Conservation (phyloP, 2,113 vertebrate species). For the Spheniscus mendiculus region DNA sequence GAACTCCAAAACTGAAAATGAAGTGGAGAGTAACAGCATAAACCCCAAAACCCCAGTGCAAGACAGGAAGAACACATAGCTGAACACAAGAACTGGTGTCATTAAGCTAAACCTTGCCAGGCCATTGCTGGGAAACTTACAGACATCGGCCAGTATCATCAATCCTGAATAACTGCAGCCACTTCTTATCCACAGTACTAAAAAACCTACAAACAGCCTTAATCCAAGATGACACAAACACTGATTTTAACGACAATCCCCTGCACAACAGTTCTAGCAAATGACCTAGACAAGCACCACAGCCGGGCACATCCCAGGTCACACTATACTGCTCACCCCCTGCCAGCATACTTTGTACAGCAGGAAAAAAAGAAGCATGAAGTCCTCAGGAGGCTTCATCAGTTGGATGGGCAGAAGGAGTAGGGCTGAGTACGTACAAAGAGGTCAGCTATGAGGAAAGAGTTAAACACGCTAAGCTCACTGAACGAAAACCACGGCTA, state of each 20-base stretch:
- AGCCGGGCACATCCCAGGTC: neutral
- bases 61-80: neutral
- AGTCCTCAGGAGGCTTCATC: neutral
- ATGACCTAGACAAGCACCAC: neutral
- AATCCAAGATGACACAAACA: too few relatives aligned
- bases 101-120: neutral
- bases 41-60: neutral
- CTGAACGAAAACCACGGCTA: neutral
- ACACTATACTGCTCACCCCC: neutral
- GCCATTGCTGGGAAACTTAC: neutral
- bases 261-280: neutral
- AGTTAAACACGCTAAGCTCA: neutral
- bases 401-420: neutral
- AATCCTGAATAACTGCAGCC: neutral
- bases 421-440: neutral
- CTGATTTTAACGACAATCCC: neutral
- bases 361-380: neutral
- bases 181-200: fast-evolving
- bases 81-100: neutral
- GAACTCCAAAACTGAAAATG: neutral
- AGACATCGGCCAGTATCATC: neutral
- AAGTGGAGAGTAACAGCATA: neutral
- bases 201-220: neutral
- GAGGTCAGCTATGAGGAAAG: neutral
- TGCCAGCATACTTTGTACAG: too few relatives aligned